Evolutionary conservation across 1,140 invertebrate species (phyloP), one percentile per base, ranked within the genome.

Genomic region (Nephila pilipes): DNA sequence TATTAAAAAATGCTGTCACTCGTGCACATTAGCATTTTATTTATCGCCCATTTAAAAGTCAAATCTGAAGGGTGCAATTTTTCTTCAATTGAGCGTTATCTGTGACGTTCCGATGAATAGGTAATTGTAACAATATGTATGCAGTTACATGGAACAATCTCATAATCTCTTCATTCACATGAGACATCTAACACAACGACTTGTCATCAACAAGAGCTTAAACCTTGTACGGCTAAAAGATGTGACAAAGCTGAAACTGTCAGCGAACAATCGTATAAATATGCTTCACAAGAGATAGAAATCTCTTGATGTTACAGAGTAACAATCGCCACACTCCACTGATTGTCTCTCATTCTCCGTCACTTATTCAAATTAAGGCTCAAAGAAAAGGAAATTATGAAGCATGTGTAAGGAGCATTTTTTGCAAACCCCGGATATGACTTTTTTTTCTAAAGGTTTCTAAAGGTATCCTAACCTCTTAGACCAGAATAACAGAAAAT

Each of bases 301-400:
- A 32, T 29, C 25, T 75, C 25, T 75, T 16, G 16, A 36, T 29
- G 14, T 29, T 32, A 16, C 29, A 32, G 14, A 8, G 4, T 36
- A 14, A 75, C 69, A 75, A 32, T 32, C 69, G 18, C 29, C 16
- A 29, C 12, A 18, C 69, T 18, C 12, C 29, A 29, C 12, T 29
- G 25, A 16, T 16, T 16, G 6, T 18, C 20, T 32, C 18, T 75
- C 69, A 32, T 75, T 29, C 36, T 32, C 2, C 29, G n/a, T 75
- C 69, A 75, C 29, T 75, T 36, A 75, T 75, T 75, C 69, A 75
- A 75, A 75, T 75, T 36, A 32, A 75, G 32, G 69, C 36, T 16
- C 69, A 16, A 18, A 18, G 1, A 75, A 85, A 57, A 58, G 16
- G 38, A 69, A 88, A 18, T 87, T 32, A 57, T 81, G 14, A 93